Evolutionary conservation across 2,888 invertebrate genomes (phyloP).

Genomic region (Julus scandinavius): DNA sequence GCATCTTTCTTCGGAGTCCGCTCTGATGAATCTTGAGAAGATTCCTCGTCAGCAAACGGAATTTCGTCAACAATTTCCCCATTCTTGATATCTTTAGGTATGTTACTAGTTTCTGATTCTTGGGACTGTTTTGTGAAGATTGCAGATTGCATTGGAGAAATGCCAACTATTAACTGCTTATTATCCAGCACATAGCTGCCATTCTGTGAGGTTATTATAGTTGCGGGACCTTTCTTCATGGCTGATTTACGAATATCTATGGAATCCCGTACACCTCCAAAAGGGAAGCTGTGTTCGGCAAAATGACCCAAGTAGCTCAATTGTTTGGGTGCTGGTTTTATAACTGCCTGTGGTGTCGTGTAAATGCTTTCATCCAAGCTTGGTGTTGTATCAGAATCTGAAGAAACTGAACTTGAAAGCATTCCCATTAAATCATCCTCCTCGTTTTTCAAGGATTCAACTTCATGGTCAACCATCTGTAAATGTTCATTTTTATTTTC

Average conservation of each 20-base stretch:
- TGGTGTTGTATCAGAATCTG: slow-evolving; percentile 55
- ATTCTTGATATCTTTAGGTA: neutral
- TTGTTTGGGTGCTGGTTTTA: slow-evolving; percentile 19
- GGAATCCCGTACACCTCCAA: slow-evolving; percentile 57
- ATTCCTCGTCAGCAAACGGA: slow-evolving; percentile 60
- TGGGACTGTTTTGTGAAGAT: neutral
- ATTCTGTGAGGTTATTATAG: neutral
- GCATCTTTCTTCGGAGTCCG: slow-evolving; percentile 58
- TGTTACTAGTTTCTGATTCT: neutral
- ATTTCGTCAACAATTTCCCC: slow-evolving; percentile 59
- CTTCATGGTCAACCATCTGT: neutral
- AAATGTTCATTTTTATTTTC: neutral
- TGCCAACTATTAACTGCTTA: neutral
- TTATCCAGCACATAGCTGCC: slow-evolving; percentile 39
- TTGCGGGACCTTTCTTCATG: neutral
- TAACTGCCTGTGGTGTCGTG: neutral
- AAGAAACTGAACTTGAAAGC: slow-evolving; percentile 48
- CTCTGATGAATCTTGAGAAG: slow-evolving; percentile 39
- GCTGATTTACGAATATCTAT: slow-evolving; percentile 57
- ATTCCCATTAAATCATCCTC: slow-evolving; percentile 53
- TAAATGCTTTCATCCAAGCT: slow-evolving; percentile 56
- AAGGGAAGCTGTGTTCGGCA: slow-evolving; percentile 52
- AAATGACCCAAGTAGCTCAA: slow-evolving; percentile 46
- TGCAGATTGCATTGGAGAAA: neutral
- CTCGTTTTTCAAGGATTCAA: slow-evolving; percentile 12